A percentile compares a stretch with the other conserved stretches of the same genome.
Evolutionary conservation across 2,888 invertebrate species (phyloP).

Genomic region (Amiota communis): DNA sequence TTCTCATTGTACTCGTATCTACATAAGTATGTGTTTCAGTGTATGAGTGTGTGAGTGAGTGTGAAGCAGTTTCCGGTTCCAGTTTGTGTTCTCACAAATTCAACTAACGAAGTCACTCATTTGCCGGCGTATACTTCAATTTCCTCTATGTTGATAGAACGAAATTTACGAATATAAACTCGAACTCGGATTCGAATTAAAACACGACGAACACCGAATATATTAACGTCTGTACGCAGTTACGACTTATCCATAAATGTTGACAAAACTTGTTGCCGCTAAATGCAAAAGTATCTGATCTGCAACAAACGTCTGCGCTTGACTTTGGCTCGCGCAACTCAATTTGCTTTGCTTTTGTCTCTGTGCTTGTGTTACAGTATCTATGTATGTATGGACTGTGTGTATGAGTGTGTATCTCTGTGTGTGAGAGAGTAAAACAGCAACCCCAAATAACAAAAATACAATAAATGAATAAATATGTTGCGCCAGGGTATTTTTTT

Average conservation of each 20-base stretch:
- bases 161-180: no score
- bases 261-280: slow-evolving; percentile 54
- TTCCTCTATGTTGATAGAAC: no score
- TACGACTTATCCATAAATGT: slow-evolving; percentile 66
- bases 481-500: slow-evolving; percentile 3
- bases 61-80: no score
- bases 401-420: background rate
- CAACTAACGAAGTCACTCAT: no score
- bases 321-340: slow-evolving; percentile 36
- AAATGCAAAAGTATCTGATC: slow-evolving; percentile 47
- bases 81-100: no score
- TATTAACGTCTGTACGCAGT: slow-evolving; percentile 60
- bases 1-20: no score
- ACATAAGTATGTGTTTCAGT: no score
- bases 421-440: background rate
- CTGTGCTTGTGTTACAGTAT: no score
- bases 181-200: no score
- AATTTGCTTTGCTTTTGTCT: slow-evolving; percentile 18
- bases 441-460: background rate
- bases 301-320: background rate
- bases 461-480: background rate
- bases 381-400: background rate
- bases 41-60: no score
- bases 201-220: background rate
- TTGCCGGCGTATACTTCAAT: no score